Conservation (phyloP, 2,888 invertebrate species). For the Plagodis dolabraria region DNA sequence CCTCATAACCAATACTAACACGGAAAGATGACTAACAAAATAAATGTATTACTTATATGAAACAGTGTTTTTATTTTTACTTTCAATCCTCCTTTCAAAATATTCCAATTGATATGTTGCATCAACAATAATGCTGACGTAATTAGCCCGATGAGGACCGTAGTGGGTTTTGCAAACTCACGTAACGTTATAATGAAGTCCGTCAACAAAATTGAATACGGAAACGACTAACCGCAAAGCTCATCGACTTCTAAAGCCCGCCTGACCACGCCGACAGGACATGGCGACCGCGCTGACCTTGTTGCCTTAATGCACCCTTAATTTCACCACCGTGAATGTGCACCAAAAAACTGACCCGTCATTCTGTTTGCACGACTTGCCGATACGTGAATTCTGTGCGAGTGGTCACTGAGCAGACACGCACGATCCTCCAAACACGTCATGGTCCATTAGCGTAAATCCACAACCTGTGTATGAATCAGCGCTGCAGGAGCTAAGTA, state of each 20-base stretch:
- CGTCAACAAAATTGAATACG: conserved; percentile 34
- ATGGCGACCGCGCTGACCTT: conserved; percentile 69
- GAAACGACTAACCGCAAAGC: conserved; percentile 68
- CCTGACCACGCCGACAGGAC: conserved; percentile 64
- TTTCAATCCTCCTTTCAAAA: too few relatives aligned
- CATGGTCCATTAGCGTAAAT: conserved; percentile 35
- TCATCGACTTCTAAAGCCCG: conserved; percentile 56
- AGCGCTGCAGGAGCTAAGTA: too few relatives aligned
- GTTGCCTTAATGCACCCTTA: conserved; percentile 82
- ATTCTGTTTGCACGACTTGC: conserved; percentile 78
- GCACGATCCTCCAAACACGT: conserved; percentile 54
- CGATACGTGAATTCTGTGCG: conserved; percentile 76
- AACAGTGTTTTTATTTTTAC: too few relatives aligned
- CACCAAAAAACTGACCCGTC: conserved; percentile 76
- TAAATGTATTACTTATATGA: too few relatives aligned
- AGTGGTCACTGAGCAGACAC: conserved; percentile 62
- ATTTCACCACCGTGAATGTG: conserved; percentile 71
- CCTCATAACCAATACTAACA: too few relatives aligned
- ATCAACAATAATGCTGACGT: conserved; percentile 8
- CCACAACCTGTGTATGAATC: too few relatives aligned
- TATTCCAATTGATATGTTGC: not conserved
- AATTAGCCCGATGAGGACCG: conserved; percentile 8
- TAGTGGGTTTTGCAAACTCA: conserved; percentile 11
- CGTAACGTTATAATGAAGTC: conserved; percentile 24
- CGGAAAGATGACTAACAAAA: too few relatives aligned